These are phyloP conservation scores for Columba livia DNA, from an alignment of 2,113 vertebrate genomes.

Conservation along the genomic window DNA sequence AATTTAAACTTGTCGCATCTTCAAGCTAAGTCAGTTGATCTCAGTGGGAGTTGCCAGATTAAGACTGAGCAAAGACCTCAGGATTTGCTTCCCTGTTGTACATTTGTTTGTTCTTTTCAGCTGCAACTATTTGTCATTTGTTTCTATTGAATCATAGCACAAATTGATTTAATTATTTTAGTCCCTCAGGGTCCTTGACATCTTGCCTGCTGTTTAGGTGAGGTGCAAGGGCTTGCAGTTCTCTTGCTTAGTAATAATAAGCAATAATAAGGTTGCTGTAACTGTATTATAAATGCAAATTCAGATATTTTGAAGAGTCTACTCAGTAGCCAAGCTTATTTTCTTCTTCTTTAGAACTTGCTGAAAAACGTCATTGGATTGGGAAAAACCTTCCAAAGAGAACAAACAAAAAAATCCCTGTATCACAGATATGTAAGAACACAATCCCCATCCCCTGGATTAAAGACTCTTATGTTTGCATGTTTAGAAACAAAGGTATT, in stretches of 20 bases:
- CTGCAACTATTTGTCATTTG: slow-evolving; percentile 14
- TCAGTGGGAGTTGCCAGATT: slow-evolving; percentile 17
- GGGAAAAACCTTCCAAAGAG: neutral
- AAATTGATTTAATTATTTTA: slow-evolving; percentile 48
- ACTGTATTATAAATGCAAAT: neutral
- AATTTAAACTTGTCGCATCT: neutral
- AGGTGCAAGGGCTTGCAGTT: neutral
- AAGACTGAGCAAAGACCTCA: slow-evolving; percentile 8
- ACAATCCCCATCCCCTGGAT: no score
- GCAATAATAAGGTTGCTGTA: neutral
- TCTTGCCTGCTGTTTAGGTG: neutral
- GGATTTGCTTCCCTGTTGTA: neutral
- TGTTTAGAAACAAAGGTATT: neutral
- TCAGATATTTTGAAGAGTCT: neutral
- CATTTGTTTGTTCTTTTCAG: slow-evolving; percentile 32
- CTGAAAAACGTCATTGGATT: neutral
- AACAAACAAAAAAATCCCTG: neutral
- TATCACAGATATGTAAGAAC: neutral
- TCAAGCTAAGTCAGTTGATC: slow-evolving; percentile 1
- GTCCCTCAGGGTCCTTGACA: neutral
- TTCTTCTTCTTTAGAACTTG: neutral
- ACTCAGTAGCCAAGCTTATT: neutral
- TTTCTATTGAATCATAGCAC: slow-evolving; percentile 8
- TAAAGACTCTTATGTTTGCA: neutral
- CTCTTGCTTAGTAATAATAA: neutral